phyloP scores from a whole-genome alignment of 2,797 vertebrate species.

The Acropternis orthonyx region DNA sequence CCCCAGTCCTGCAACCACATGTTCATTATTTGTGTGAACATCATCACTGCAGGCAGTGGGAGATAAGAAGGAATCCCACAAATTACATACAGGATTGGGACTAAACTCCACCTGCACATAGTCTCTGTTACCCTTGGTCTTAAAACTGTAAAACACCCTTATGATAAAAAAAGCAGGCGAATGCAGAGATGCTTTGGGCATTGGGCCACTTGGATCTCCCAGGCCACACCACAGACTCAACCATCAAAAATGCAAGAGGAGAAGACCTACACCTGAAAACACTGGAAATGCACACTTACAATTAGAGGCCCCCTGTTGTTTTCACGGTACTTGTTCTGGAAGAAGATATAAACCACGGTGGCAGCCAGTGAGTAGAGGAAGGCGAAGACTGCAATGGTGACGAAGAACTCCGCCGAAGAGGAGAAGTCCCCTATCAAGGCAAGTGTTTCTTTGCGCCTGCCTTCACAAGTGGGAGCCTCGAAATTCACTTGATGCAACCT shows the following conservation, averaged over 20 bases:
- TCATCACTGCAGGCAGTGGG: not conserved
- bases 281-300: slow-evolving; percentile 79
- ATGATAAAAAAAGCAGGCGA: not conserved
- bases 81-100: not conserved
- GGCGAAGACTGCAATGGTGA: slow-evolving; percentile 94
- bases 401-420: slow-evolving; percentile 95
- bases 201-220: not conserved
- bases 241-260: not conserved
- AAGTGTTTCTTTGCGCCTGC: slow-evolving; percentile 84
- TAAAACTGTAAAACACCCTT: not conserved
- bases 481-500: slow-evolving; percentile 95
- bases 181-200: not conserved
- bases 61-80: not conserved
- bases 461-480: slow-evolving; percentile 89
- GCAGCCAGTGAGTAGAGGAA: slow-evolving; percentile 94
- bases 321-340: slow-evolving; percentile 93
- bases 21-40: not conserved
- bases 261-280: not conserved
- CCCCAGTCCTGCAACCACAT: not conserved
- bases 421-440: slow-evolving; percentile 93
- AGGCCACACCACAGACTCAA: not conserved
- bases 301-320: slow-evolving; percentile 92
- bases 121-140: not conserved
- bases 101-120: not conserved
- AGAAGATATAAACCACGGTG: slow-evolving; percentile 93